Evolutionary conservation across 2,797 vertebrate species (phyloP).

Genomic region (Staurois parvus): DNA sequence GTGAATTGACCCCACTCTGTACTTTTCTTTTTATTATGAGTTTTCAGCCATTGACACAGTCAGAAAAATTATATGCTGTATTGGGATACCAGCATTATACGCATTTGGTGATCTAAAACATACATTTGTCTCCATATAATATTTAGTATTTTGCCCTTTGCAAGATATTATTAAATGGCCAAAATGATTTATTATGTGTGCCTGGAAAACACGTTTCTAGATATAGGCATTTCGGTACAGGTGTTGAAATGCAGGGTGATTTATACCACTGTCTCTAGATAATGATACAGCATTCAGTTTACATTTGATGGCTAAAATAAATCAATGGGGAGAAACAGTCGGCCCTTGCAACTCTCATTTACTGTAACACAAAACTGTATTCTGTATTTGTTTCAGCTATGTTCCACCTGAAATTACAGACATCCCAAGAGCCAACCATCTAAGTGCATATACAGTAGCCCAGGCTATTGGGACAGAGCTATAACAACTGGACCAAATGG

Average conservation of each 20-base stretch:
- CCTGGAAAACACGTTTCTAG: background rate
- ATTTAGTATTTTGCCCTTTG: background rate
- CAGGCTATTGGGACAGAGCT: background rate
- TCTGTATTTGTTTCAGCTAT: background rate
- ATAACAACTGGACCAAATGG: too few relatives aligned
- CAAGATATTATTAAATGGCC: background rate
- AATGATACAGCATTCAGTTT: slow-evolving; percentile 12
- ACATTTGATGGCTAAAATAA: slow-evolving; percentile 37
- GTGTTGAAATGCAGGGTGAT: slow-evolving; percentile 24
- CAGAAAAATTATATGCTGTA: too few relatives aligned
- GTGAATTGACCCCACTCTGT: too few relatives aligned
- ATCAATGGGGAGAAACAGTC: slow-evolving; percentile 17
- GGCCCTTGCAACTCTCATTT: background rate
- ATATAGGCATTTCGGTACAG: slow-evolving; percentile 12
- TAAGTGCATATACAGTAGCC: background rate
- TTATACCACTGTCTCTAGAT: slow-evolving; percentile 10
- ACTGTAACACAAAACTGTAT: background rate
- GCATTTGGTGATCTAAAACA: background rate
- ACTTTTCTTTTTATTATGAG: background rate
- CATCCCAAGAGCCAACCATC: background rate
- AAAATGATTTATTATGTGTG: slow-evolving; percentile 31
- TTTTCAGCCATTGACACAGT: background rate
- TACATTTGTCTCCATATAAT: background rate
- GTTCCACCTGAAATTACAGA: background rate
- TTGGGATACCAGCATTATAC: background rate